phyloP scores from a whole-genome alignment of 2,888 invertebrate genomes.

The Cheilosia variabilis region DNA sequence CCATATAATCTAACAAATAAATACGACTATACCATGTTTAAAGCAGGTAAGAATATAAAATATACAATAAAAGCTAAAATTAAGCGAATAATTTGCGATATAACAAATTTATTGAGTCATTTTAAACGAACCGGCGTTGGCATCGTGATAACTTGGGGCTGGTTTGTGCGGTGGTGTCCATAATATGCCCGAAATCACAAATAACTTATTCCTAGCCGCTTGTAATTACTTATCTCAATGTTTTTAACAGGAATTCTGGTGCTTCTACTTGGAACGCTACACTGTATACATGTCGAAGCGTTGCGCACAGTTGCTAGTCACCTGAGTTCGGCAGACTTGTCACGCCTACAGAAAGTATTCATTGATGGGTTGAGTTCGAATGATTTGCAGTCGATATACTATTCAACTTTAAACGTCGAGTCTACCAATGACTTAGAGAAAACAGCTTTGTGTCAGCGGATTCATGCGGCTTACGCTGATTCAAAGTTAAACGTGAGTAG shows the following conservation, averaged over 20 bases:
- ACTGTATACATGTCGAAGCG: constrained; percentile 31
- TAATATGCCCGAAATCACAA: neutral
- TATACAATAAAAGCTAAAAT: neutral
- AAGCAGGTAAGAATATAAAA: constrained; percentile 75
- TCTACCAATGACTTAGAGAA: constrained; percentile 86
- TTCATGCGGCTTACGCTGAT: constrained; percentile 79
- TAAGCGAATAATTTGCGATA: neutral
- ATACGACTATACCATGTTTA: constrained; percentile 69
- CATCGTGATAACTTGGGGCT: constrained; percentile 31
- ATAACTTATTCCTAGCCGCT: neutral
- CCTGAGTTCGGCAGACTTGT: constrained; percentile 80
- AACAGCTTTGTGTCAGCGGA: constrained; percentile 85
- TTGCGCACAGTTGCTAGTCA: constrained; percentile 81
- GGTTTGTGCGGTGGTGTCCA: constrained; percentile 10
- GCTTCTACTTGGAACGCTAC: constrained; percentile 50
- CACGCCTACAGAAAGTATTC: constrained; percentile 82
- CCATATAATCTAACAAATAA: constrained; percentile 17
- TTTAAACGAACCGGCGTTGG: constrained; percentile 63
- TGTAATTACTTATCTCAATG: neutral
- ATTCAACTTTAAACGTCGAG: constrained; percentile 89
- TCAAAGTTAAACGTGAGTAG: constrained; percentile 84
- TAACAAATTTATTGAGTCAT: constrained; percentile 13
- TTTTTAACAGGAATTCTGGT: constrained; percentile 49
- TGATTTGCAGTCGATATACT: constrained; percentile 88
- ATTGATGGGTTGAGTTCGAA: constrained; percentile 84